A percentile compares a stretch with the other conserved stretches of the same genome.
Evolutionary conservation across 2,888 invertebrate species (phyloP).

Genomic region (Meandrusa payeni): DNA sequence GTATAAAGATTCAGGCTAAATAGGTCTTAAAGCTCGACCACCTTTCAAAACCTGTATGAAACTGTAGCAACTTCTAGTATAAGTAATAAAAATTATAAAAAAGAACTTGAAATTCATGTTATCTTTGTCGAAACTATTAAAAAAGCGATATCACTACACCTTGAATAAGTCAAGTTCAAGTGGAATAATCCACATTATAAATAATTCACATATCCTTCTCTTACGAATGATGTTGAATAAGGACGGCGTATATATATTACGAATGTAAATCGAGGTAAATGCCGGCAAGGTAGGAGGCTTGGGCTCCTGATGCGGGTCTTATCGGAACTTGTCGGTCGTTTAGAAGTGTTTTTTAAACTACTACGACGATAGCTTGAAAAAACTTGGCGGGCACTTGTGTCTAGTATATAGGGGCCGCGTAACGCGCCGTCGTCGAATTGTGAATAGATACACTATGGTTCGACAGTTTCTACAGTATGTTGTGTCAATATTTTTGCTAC

Average conservation of each 20-base stretch:
- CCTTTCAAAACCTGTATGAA: too few relatives aligned
- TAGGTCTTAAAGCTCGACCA: too few relatives aligned
- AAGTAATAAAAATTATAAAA: too few relatives aligned
- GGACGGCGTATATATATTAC: constrained; percentile 24
- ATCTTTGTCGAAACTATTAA: too few relatives aligned
- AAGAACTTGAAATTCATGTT: too few relatives aligned
- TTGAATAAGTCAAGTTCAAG: constrained; percentile 59
- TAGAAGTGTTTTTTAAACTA: constrained; percentile 21
- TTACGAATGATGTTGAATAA: constrained; percentile 24
- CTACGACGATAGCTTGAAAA: constrained; percentile 37
- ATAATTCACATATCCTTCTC: constrained; percentile 25
- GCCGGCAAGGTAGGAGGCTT: constrained; percentile 25
- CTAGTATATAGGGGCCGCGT: constrained; percentile 52
- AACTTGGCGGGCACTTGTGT: constrained; percentile 52
- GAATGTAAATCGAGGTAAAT: constrained; percentile 32
- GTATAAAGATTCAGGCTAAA: too few relatives aligned
- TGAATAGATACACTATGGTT: constrained; percentile 33
- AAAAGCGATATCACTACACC: too few relatives aligned
- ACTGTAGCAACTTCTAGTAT: too few relatives aligned
- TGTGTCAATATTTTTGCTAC: neutral
- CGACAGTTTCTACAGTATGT: constrained; percentile 31
- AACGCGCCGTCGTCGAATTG: constrained; percentile 31
- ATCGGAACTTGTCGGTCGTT: constrained; percentile 42
- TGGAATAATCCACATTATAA: constrained; percentile 25
- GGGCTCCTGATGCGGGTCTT: constrained; percentile 61